phyloP scores from a whole-genome alignment of 2,797 vertebrate species.

The Botia almorhae region DNA sequence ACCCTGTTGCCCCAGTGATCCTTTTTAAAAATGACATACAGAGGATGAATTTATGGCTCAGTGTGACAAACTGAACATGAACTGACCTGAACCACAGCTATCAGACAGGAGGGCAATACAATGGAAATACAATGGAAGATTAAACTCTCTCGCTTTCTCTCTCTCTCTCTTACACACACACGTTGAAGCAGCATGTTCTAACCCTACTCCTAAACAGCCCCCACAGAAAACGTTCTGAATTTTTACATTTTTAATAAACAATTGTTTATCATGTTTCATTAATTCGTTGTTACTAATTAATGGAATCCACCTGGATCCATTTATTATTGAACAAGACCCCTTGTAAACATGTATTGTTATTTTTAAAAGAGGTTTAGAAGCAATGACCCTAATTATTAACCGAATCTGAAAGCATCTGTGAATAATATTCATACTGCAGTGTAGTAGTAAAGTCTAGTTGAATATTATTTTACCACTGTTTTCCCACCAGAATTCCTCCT shows the following conservation, averaged over 20 bases:
- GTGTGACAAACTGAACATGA: constrained; percentile 24
- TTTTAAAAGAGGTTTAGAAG: not conserved
- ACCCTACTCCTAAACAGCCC: too few species aligned
- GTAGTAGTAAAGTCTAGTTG: not conserved
- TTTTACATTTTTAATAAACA: too few species aligned
- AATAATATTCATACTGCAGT: not conserved
- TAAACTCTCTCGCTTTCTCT: not conserved
- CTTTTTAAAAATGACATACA: not conserved
- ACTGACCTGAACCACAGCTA: constrained; percentile 20
- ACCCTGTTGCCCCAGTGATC: not conserved
- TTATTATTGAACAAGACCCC: not conserved
- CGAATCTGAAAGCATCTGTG: not conserved
- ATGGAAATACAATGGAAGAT: not conserved
- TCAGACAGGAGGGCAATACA: constrained; percentile 1
- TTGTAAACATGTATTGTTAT: not conserved
- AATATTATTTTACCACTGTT: not conserved
- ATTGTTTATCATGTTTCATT: too few species aligned
- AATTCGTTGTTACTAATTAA: not conserved
- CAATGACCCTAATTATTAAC: not conserved
- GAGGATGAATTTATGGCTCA: not conserved
- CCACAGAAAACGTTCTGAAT: too few species aligned
- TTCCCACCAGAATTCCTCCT: not conserved
- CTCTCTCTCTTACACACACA: not conserved
- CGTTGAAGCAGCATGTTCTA: too few species aligned
- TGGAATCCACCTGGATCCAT: not conserved